These are phyloP conservation scores for Nansenia antarctica DNA, from an alignment of 2,113 vertebrate species.

Conservation along the genomic window DNA sequence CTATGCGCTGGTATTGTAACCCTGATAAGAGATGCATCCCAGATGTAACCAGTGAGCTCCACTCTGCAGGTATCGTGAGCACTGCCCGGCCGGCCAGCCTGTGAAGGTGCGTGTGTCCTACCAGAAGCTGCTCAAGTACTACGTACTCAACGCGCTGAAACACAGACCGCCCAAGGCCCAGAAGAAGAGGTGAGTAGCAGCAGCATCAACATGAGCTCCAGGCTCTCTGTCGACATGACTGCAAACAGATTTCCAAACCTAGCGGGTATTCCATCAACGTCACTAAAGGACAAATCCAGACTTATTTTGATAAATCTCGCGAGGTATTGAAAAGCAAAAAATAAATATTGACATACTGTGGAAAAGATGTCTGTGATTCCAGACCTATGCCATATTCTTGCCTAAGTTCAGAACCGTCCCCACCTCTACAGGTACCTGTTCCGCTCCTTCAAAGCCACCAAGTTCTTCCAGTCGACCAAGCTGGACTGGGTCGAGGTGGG, in stretches of 20 bases:
- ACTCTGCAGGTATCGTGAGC: slow-evolving; percentile 90
- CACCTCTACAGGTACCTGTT: slow-evolving; percentile 87
- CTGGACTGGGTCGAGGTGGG: slow-evolving; percentile 99
- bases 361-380: too few relatives aligned
- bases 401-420: background rate
- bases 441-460: slow-evolving; percentile 98
- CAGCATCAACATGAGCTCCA: too few relatives aligned
- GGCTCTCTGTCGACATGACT: too few relatives aligned
- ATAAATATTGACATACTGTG: background rate
- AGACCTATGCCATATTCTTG: background rate
- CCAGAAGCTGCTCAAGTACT: slow-evolving; percentile 97
- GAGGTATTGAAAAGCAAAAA: background rate
- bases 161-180: slow-evolving; percentile 98
- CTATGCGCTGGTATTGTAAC: background rate
- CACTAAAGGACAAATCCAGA: too few relatives aligned
- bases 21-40: background rate
- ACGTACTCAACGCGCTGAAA: slow-evolving; percentile 97
- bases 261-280: background rate
- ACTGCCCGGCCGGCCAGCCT: slow-evolving; percentile 96
- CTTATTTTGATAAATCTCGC: too few relatives aligned
- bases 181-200: slow-evolving; percentile 87
- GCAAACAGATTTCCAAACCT: background rate
- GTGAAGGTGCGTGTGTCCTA: slow-evolving; percentile 98
- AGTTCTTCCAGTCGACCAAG: slow-evolving; percentile 99
- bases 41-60: background rate